These are phyloP conservation scores for Calonectris borealis DNA, from an alignment of 2,113 vertebrate species.

Conservation along the genomic window DNA sequence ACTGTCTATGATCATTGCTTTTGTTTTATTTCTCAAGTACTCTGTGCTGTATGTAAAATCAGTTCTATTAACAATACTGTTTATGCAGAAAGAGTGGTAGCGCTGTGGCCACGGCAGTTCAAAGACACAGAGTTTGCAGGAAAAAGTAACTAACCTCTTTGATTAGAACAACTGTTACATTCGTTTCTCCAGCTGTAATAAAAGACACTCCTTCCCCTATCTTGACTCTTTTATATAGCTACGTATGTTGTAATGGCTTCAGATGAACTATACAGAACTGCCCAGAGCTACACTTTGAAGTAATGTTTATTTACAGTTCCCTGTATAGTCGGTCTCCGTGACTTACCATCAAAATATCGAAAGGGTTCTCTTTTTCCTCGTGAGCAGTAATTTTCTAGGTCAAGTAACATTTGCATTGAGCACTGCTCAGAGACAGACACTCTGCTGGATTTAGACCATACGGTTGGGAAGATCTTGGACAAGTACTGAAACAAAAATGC, in stretches of 20 bases:
- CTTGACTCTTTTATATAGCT: background rate
- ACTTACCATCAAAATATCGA: conserved; percentile 37
- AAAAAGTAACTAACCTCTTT: background rate
- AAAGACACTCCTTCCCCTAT: background rate
- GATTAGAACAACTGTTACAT: background rate
- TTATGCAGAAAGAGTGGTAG: background rate
- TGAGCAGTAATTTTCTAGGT: conserved; percentile 55
- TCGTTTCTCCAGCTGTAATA: background rate
- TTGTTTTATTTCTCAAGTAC: background rate
- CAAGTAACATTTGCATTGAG: conserved; percentile 41
- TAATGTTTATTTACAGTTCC: conserved; percentile 56
- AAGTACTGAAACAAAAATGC: background rate
- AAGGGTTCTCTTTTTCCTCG: conserved; percentile 14
- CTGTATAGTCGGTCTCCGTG: conserved; percentile 32
- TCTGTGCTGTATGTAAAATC: background rate
- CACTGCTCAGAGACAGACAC: background rate
- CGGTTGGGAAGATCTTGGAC: background rate
- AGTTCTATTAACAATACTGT: background rate
- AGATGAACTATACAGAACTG: conserved; percentile 11
- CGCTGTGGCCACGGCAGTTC: background rate
- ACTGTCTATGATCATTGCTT: background rate
- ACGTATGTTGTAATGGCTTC: background rate
- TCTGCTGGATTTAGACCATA: background rate
- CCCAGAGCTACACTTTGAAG: conserved; percentile 50
- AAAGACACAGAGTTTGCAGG: background rate